Evolutionary conservation across 2,888 invertebrate species (phyloP), one percentile per base, ranked within the genome.

Genomic region (Clitarchus hookeri): DNA sequence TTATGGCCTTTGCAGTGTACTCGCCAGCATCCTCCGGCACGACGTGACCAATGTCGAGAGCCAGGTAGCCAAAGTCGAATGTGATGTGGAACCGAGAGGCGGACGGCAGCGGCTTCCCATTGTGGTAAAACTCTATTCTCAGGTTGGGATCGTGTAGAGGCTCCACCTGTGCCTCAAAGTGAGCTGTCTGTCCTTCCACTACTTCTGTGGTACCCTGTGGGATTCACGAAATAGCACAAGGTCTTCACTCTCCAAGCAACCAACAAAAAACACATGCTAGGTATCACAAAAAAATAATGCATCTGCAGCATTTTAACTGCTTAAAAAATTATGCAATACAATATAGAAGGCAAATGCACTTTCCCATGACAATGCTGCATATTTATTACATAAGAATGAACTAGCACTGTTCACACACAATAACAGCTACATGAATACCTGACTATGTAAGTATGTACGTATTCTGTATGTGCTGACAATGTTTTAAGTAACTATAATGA

Each of bases 21-120:
- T 97, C 96, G 86, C 99, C 99, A 87, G 97, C 97, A 92, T 99
- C 99, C 93, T 98, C 98, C 19, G 98, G 95, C 86, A 98, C 97
- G 88, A 97, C 96, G 91, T 98, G 98, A 89, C 96, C 95, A 90
- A 99, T 98, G 92, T 99, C 98, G 90, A 99, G 93, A 85, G 98
- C 97, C 89, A 99, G 97, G 90, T 98, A 99, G 90, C 99, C 99
- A 93, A 99, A 99, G 93, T 99, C 99, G 91, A 98, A 98, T 89
- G 97, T 97, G 90, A 97, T 97, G 92, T 98, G 98, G 95, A 97
- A 98, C 90, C 98, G 94, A 88, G 97, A 95, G 86, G 97, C 98
- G 88, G 97, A 97, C 91, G 96, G 96, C 90, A 98, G 92, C 85
- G 98, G 97, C 91, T 97, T 97, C 88, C 97, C 98, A 90, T 98